These are phyloP conservation scores for Dolichoris vasculosae DNA, from an alignment of 1,140 invertebrate species.

Conservation along the genomic window DNA sequence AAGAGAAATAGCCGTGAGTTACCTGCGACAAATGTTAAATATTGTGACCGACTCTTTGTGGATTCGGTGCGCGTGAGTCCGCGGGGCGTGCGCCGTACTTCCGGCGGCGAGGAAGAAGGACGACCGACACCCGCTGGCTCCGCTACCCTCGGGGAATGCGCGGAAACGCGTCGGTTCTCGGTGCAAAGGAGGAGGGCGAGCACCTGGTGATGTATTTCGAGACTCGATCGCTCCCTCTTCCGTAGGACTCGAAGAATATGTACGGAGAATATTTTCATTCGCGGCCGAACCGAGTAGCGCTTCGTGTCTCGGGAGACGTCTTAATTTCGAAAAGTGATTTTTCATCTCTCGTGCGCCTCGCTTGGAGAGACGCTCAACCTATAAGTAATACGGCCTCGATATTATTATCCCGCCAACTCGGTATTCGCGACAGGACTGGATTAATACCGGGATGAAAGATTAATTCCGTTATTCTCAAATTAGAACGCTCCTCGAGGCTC, in stretches of 20 bases:
- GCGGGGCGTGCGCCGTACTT: not conserved
- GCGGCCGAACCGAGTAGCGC: not conserved
- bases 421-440: no score
- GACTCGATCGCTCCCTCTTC: not conserved
- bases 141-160: not conserved
- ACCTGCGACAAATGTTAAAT: not conserved
- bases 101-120: not conserved
- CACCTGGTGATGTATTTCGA: not conserved
- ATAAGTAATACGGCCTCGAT: not conserved
- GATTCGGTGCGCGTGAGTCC: constrained; percentile 4
- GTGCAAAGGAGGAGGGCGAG: not conserved
- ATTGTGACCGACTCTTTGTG: constrained; percentile 3
- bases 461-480: not conserved
- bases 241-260: not conserved
- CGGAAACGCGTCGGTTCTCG: not conserved
- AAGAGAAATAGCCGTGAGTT: not conserved
- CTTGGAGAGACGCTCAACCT: no score
- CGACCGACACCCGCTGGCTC: constrained; percentile 2
- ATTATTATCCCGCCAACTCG: no score
- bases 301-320: not conserved
- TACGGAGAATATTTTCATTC: not conserved
- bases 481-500: not conserved
- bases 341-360: not conserved
- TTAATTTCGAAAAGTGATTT: not conserved
- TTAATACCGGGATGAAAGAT: not conserved